phyloP scores from a whole-genome alignment of 2,113 vertebrate genomes.

The Empidonax traillii region DNA sequence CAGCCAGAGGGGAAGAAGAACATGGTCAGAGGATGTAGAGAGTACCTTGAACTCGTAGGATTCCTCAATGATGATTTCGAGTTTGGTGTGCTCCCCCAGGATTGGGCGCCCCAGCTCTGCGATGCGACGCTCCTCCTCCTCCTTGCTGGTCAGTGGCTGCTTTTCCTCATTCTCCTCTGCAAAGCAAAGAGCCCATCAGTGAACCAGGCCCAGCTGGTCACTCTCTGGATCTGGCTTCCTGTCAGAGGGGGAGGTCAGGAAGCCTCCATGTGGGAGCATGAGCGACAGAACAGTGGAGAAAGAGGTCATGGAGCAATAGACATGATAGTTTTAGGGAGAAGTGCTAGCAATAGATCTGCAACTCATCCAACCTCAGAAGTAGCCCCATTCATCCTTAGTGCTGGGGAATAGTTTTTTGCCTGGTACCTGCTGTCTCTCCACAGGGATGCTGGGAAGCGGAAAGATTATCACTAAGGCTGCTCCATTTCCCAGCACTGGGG shows the following conservation, averaged over 20 bases:
- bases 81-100: conserved; percentile 86
- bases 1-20: background rate
- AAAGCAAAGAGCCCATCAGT: conserved; percentile 41
- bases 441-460: background rate
- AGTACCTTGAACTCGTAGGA: conserved; percentile 97
- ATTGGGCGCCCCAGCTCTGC: conserved; percentile 89
- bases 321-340: background rate
- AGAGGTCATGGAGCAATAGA: background rate
- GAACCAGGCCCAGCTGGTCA: background rate
- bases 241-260: background rate
- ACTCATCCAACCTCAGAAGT: background rate
- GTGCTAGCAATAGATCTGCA: background rate
- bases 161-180: conserved; percentile 83
- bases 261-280: background rate
- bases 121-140: conserved; percentile 88
- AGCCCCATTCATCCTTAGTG: background rate
- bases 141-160: conserved; percentile 81
- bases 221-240: background rate
- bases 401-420: background rate
- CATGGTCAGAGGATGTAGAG: background rate
- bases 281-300: background rate
- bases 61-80: conserved; percentile 94
- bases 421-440: background rate
- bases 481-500: background rate
- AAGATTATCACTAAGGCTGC: background rate